phyloP scores from a whole-genome alignment of 2,888 invertebrate species.

The Tetranychus piercei region DNA sequence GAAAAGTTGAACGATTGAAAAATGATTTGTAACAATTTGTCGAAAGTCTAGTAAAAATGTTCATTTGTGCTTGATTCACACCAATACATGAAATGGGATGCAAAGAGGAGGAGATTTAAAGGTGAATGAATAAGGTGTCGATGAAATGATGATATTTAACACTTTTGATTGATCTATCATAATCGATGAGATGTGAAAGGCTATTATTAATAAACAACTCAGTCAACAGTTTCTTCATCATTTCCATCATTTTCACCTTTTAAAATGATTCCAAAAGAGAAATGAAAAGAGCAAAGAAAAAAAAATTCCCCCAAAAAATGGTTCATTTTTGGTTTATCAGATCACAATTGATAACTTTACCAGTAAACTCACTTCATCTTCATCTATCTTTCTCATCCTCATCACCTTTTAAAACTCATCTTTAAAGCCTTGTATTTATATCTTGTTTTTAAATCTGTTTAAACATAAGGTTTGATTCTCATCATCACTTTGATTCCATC shows the following conservation, averaged over 20 bases:
- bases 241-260: not conserved
- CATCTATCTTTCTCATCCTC: not conserved
- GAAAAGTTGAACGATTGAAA: too few species aligned
- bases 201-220: too few species aligned
- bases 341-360: not conserved
- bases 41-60: too few species aligned
- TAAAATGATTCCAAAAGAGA: not conserved
- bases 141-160: conserved; percentile 2
- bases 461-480: too few species aligned
- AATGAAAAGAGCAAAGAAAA: not conserved
- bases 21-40: too few species aligned
- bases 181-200: not conserved
- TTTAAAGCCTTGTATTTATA: not conserved
- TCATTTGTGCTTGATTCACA: too few species aligned
- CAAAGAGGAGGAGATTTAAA: not conserved
- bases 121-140: not conserved
- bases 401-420: not conserved
- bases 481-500: too few species aligned
- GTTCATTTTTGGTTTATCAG: too few species aligned
- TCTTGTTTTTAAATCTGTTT: too few species aligned
- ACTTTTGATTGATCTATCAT: not conserved
- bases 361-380: not conserved
- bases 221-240: not conserved
- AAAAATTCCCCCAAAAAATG: too few species aligned
- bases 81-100: too few species aligned